phyloP scores from a whole-genome alignment of 2,888 invertebrate species.

The Hemistola chrysoprasaria region DNA sequence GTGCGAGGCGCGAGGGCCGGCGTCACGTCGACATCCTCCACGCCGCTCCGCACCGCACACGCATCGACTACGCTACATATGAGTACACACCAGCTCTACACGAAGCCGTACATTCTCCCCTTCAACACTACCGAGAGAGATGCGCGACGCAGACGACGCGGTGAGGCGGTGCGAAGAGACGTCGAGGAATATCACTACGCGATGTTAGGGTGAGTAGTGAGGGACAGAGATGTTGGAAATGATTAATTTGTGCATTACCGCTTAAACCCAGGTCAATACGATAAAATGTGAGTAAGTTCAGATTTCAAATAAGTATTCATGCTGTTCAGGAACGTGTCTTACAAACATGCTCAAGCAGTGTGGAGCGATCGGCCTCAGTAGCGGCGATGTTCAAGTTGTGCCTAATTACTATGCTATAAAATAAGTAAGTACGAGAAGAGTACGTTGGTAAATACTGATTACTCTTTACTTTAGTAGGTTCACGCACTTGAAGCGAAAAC shows the following conservation, averaged over 20 bases:
- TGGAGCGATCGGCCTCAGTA: slow-evolving; percentile 72
- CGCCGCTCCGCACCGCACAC: slow-evolving; percentile 54
- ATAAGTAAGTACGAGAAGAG: slow-evolving; percentile 10
- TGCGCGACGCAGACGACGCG: too few species aligned
- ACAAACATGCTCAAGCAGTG: slow-evolving; percentile 77
- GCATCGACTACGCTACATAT: slow-evolving; percentile 17
- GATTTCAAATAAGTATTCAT: slow-evolving; percentile 59
- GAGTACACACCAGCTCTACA: slow-evolving; percentile 22
- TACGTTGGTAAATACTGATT: slow-evolving; percentile 26
- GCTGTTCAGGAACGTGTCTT: slow-evolving; percentile 68
- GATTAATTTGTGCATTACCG: slow-evolving; percentile 68
- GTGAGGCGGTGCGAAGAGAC: slow-evolving; percentile 61
- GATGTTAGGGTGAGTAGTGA: slow-evolving; percentile 67
- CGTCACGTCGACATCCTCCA: slow-evolving; percentile 43
- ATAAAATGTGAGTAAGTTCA: slow-evolving; percentile 61
- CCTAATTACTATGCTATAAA: slow-evolving; percentile 39
- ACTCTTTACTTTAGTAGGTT: slow-evolving; percentile 37
- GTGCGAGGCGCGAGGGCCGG: slow-evolving; percentile 66
- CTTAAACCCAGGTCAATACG: slow-evolving; percentile 65
- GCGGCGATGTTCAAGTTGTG: slow-evolving; percentile 67
- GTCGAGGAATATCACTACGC: slow-evolving; percentile 61
- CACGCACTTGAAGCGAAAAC: slow-evolving; percentile 46
- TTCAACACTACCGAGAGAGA: slow-evolving; percentile 35
- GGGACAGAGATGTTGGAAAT: slow-evolving; percentile 57
- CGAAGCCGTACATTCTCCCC: slow-evolving; percentile 26